Base-by-base conservation (phyloP, 1,140 invertebrate species). In the Octopus bimaculoides region DNA sequence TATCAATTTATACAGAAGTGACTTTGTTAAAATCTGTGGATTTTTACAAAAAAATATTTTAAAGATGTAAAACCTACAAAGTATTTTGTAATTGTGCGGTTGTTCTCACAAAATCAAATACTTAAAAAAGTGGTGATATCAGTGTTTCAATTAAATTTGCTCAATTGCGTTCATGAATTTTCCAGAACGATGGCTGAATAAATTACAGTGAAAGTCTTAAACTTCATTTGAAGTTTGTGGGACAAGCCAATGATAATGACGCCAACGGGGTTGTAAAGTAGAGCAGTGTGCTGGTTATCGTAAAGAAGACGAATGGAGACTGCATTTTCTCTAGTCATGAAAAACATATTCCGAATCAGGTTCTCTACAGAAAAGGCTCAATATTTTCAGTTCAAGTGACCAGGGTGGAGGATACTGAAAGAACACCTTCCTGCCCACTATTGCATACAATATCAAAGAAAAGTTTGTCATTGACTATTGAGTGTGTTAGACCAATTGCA, bases 1-100 rank as follows among this genome's bases (percentile, higher is more conserved):
- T 41, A 41, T 41, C 26, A 41, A 41, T 41, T 41, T 41, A 41
- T 41, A 41, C 26, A 41, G 26, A 66, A 66, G n/a, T 66, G 61
- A 66, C 12, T 66, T 66, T 3, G n/a, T 66, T 66, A n/a, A 66
- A 66, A 66, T 66, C 61, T 2, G 61, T 66, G 61, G 61, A 66
- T 66, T 66, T 66, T 12, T 66, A n/a, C 61, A 66, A 66, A 66
- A 66, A n/a, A 66, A n/a, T n/a, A 66, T 66, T 66, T 66, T 66
- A n/a, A 66, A 66, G 61, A 66, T 14, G n/a, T 66, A 66, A 66
- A 66, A 66, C 12, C 61, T 66, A n/a, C 61, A 66, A n/a, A 66
- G 61, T 66, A 66, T 66, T 66, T 66, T 66, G 61, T n/a, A 66
- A 66, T 66, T 3, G 61, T 1, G 12, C 12, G 12, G 12, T 3